Conservation (phyloP, 1,140 invertebrate genomes). For the Drosophila suzukii region DNA sequence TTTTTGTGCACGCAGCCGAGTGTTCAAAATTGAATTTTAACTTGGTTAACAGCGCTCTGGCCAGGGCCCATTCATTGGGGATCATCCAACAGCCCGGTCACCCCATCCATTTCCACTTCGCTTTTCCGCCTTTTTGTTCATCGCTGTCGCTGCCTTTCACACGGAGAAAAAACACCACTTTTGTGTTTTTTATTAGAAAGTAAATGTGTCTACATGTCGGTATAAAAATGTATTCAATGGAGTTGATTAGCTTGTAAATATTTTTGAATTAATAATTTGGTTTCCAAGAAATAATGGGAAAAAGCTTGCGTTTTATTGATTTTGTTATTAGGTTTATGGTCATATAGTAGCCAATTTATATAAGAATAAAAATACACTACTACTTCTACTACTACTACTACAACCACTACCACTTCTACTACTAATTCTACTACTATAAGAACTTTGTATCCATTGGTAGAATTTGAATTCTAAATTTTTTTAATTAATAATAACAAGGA, state of each 20-base stretch:
- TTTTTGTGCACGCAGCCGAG: slow-evolving; percentile 73
- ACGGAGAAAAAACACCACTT: not conserved
- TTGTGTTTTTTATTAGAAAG: not conserved
- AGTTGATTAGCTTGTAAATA: not conserved
- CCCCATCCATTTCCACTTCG: slow-evolving; percentile 15
- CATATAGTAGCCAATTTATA: too few relatives aligned
- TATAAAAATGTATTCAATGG: not conserved
- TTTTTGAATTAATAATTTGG: not conserved
- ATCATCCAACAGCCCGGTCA: slow-evolving; percentile 28
- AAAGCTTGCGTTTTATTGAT: not conserved
- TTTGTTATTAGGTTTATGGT: not conserved
- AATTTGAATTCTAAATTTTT: too few relatives aligned
- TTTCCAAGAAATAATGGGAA: not conserved
- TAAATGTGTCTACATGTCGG: not conserved
- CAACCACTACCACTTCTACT: too few relatives aligned
- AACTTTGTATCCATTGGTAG: too few relatives aligned
- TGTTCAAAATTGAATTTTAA: slow-evolving; percentile 77
- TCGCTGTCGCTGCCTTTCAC: slow-evolving; percentile 9
- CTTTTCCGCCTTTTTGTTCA: slow-evolving; percentile 48
- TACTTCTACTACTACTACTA: too few relatives aligned
- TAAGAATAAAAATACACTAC: too few relatives aligned
- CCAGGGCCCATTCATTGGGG: slow-evolving; percentile 49
- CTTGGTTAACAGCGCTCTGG: slow-evolving; percentile 66
- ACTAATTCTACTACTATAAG: too few relatives aligned
- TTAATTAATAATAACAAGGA: too few relatives aligned